Evolutionary conservation across 2,888 invertebrate genomes (phyloP), one percentile per base, ranked within the genome.

Genomic region (Rutpela maculata): DNA sequence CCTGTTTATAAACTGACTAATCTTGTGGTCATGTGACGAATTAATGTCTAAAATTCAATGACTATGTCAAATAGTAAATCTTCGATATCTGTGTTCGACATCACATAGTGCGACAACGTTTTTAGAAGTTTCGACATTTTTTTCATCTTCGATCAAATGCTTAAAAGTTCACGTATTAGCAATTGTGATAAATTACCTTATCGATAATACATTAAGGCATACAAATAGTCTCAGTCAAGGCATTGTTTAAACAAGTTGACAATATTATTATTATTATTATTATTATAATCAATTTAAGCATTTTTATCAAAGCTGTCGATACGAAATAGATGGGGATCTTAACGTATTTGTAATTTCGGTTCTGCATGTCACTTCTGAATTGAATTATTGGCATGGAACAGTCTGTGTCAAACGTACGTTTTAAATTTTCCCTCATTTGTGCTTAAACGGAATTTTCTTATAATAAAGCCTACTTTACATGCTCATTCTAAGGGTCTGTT

Each of bases 401-500:
- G 80, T 81, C 83, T 83, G 81, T 84, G 82, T 81, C 84, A 83
- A 78, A 78, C 78, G 79, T 77, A 78, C 80, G 81, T 81, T 81
- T 84, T 78, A 82, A 84, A 84, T 84, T 87, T 86, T 87, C 85
- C 86, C 83, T 87, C 87, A 87, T 88, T 88, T 86, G 84, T 83
- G 80, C 85, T 82, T 84, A 84, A 87, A 85, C 84, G 86, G 85
- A 84, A 86, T 87, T 88, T 87, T 83, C 84, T 86, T 86, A 85
- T 87, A 87, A 88, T 87, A 86, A 86, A 86, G 85, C 85, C 86
- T 86, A 87, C 86, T 89, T 85, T 88, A 88, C 87, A 88, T 88
- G 87, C 87, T 86, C 87, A 82, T 87, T 88, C 84, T 80, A 84
- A 87, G 86, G 87, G 88, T 85, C 86, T 84, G 87, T 84, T 86